Base-by-base conservation (phyloP, 1,140 invertebrate species). In the Lepidurus couesii region DNA sequence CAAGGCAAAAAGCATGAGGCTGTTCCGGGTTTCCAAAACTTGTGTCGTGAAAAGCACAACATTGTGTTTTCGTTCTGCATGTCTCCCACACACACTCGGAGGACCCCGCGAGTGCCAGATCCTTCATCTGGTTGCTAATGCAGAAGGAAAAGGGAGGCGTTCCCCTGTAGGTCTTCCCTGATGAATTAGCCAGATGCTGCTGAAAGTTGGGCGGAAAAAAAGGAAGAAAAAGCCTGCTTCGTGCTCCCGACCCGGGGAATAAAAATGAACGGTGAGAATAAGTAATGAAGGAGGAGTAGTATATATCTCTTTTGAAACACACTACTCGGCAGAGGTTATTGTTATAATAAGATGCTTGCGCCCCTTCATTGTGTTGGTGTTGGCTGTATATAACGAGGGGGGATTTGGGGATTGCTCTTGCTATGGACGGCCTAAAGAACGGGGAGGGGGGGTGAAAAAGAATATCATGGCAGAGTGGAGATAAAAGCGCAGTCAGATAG, bases 41-140 rank as follows among this genome's bases (percentile, higher is more conserved):
- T 65, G 53, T 65, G 53, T 65, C 53, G 53, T 65, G 53, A 65
- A 65, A 65, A 65, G 53, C 53, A 65, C 53, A 65, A 65, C 53
- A 65, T 65, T 65, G 53, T 65, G 53, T 65, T 65, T 65, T 65
- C 53, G 53, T 65, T 65, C 53, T 65, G 53, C 53, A 65, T 65
- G 53, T 65, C 53, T 65, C 53, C 53, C 53, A 65, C 53, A 65
- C 53, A 65, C 53, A 21, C n/a, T n/a, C 13, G 53, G 53, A 65
- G 53, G 53, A 16, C 13, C 53, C 53, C 21, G 53, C 53, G 53
- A 65, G 16, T 65, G 53, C 53, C 53, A 65, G 53, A 65, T 65
- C 53, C 53, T 65, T 65, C 53, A 65, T 65, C 53, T 65, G 53
- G 53, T 21, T 65, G 9, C 53, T 65, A 65, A 65, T 65, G 53